phyloP scores from a whole-genome alignment of 2,113 vertebrate species.

The Garra rufa region DNA sequence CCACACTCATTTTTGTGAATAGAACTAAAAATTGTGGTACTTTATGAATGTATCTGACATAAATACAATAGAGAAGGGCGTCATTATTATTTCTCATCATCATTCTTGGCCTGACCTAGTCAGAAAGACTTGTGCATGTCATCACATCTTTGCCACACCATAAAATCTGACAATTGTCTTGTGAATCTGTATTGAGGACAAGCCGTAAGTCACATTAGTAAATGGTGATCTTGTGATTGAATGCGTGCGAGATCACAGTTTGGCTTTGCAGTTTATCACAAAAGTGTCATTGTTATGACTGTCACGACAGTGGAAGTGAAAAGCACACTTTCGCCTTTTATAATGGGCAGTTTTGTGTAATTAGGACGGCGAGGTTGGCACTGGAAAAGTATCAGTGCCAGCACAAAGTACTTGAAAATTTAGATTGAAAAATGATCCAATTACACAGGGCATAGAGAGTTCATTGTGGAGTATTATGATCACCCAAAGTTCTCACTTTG shows the following conservation, averaged over 20 bases:
- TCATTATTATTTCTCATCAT: neutral
- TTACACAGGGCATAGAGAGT: neutral
- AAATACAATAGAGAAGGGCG: neutral
- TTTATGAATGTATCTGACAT: neutral
- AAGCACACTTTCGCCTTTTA: neutral
- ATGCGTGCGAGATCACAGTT: neutral
- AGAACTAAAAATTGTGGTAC: neutral
- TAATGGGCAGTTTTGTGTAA: conserved; percentile 8
- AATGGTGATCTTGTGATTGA: neutral
- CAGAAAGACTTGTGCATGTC: neutral
- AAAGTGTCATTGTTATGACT: neutral
- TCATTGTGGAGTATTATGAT: neutral
- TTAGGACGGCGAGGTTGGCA: neutral
- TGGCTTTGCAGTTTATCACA: neutral
- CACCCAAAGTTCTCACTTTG: conserved; percentile 27
- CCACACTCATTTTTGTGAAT: neutral
- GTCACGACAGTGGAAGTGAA: neutral
- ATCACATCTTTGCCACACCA: neutral
- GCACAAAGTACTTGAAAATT: conserved; percentile 14
- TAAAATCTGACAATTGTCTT: neutral
- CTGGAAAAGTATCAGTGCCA: neutral
- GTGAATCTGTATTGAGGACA: conserved; percentile 5
- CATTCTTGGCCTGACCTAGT: neutral
- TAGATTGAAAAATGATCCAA: conserved; percentile 33
- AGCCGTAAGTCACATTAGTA: neutral